phyloP scores from a whole-genome alignment of 2,113 vertebrate genomes.

The Apistogramma diplotaenia region DNA sequence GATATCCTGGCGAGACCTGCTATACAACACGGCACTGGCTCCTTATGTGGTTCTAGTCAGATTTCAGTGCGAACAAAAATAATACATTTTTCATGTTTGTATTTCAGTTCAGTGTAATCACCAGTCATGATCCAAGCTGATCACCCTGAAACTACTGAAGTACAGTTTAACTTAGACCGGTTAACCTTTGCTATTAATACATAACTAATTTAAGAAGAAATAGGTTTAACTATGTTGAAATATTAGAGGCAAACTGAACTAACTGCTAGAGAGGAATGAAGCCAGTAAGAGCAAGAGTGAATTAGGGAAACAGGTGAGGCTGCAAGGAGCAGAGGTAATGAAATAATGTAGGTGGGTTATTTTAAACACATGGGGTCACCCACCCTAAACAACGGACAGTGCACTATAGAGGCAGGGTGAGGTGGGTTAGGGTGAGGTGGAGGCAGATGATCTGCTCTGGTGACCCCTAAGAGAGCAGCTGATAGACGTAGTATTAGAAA shows the following conservation, averaged over 20 bases:
- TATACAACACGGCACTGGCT: neutral
- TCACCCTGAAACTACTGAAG: neutral
- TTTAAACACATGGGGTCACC: rapidly evolving
- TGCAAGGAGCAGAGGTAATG: neutral
- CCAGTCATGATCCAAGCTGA: neutral
- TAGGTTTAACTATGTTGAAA: neutral
- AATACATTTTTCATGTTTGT: neutral
- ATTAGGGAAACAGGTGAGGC: neutral
- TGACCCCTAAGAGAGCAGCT: too few relatives aligned
- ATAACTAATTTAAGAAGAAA: neutral
- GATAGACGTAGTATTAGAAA: too few relatives aligned
- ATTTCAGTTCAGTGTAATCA: neutral
- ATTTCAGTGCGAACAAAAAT: neutral
- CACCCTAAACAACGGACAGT: neutral
- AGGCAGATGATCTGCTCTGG: too few relatives aligned
- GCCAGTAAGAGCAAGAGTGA: neutral
- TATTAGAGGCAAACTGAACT: neutral
- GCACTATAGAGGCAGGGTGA: rapidly evolving
- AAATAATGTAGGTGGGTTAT: neutral
- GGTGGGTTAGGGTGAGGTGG: too few relatives aligned
- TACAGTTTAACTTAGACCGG: neutral
- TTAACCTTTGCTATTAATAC: neutral
- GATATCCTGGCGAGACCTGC: neutral
- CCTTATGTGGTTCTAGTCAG: neutral
- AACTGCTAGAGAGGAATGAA: neutral